A percentile compares a stretch with the other conserved stretches of the same genome.
phyloP scores from a whole-genome alignment of 2,797 vertebrate genomes.

The Phataginus tetradactyla region DNA sequence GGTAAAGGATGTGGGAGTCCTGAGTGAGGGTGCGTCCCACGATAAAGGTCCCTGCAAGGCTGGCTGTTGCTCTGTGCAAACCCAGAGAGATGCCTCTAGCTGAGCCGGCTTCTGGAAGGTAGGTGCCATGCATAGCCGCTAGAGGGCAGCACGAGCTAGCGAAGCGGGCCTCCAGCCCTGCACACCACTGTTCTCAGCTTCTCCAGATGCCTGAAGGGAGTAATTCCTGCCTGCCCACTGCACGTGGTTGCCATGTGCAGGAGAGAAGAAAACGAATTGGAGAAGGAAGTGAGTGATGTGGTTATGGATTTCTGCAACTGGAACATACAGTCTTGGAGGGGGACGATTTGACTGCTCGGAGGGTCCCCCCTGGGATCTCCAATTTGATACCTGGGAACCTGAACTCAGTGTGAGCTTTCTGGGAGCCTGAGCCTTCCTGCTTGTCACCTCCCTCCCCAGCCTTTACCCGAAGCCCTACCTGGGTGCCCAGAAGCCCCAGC shows the following conservation, averaged over 20 bases:
- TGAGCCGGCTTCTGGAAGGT: not conserved
- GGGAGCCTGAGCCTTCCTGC: not conserved
- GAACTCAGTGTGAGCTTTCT: not conserved
- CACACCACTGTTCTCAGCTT: not conserved
- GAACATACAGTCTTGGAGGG: not conserved
- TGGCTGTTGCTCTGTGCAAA: not conserved
- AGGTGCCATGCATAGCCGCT: not conserved
- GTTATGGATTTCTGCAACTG: not conserved
- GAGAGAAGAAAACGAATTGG: not conserved
- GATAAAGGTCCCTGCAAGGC: not conserved
- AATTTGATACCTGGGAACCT: not conserved
- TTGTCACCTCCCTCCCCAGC: not conserved
- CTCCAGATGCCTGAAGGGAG: not conserved
- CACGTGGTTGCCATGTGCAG: not conserved
- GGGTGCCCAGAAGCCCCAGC: not conserved
- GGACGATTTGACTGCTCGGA: not conserved
- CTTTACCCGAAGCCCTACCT: not conserved
- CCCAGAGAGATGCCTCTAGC: rapidly evolving
- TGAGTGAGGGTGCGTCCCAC: rapidly evolving
- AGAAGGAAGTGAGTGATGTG: not conserved
- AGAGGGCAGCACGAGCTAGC: constrained; percentile 45
- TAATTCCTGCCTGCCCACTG: not conserved
- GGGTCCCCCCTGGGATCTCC: not conserved
- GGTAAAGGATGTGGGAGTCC: not conserved
- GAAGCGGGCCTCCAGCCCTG: not conserved